Evolutionary conservation across 2,888 invertebrate genomes (phyloP).

Genomic region (Dynastes maya): DNA sequence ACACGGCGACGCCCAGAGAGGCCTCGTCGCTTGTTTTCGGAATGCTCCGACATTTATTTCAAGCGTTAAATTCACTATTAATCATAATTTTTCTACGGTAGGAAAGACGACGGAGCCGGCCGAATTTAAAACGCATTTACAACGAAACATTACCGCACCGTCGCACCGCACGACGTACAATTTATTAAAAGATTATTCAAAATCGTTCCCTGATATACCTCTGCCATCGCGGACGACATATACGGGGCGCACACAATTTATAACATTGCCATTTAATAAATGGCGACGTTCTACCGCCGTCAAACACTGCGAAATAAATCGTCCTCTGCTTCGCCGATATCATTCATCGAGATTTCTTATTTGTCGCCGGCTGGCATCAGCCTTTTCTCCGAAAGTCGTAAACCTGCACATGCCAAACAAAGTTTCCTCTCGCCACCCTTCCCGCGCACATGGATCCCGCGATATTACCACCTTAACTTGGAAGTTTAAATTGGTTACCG

Average conservation of each 20-base stretch:
- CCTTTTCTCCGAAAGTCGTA: too few species aligned
- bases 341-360: conserved; percentile 37
- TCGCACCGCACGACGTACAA: conserved; percentile 30
- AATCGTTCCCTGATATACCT: conserved; percentile 36
- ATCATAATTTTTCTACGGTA: conserved; percentile 41
- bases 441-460: too few species aligned
- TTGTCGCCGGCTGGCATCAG: conserved; percentile 14
- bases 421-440: too few species aligned
- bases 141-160: conserved; percentile 41
- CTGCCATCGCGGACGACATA: conserved; percentile 6
- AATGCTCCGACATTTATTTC: conserved; percentile 24
- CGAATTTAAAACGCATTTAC: conserved; percentile 45
- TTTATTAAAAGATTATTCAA: conserved; percentile 47
- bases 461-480: too few species aligned
- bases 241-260: conserved; percentile 24
- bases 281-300: conserved; percentile 26
- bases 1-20: background rate
- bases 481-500: too few species aligned
- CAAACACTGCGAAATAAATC: conserved; percentile 39
- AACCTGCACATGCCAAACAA: background rate
- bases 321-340: conserved; percentile 24
- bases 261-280: conserved; percentile 44
- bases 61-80: conserved; percentile 41
- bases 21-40: conserved; percentile 24
- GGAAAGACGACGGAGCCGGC: conserved; percentile 29